Evolutionary conservation across 2,888 invertebrate genomes (phyloP).

Genomic region (Molorchus minor): DNA sequence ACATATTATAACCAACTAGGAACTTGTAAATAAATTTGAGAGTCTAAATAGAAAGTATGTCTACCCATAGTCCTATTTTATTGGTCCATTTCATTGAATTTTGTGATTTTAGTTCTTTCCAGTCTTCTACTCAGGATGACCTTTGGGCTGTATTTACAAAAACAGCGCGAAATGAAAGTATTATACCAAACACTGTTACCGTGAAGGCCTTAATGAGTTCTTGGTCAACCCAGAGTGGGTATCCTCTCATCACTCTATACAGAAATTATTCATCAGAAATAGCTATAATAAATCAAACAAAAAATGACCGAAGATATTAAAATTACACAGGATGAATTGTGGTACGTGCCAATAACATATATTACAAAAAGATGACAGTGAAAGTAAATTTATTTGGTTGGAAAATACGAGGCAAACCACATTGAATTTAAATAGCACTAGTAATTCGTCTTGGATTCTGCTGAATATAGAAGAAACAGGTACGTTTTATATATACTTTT

Average conservation of each 20-base stretch:
- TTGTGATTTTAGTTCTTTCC: conserved; percentile 64
- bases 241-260: conserved; percentile 70
- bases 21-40: too few species aligned
- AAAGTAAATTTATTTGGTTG: conserved; percentile 49
- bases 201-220: conserved; percentile 73
- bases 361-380: conserved; percentile 51
- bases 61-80: too few species aligned
- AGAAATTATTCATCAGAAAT: conserved; percentile 65
- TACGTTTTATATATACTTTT: conserved; percentile 45
- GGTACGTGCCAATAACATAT: conserved; percentile 72
- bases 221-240: conserved; percentile 78
- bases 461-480: conserved; percentile 71
- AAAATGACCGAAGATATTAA: conserved; percentile 52
- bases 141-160: conserved; percentile 70
- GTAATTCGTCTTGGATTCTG: conserved; percentile 65
- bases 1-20: too few species aligned
- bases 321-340: conserved; percentile 54
- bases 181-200: conserved; percentile 61
- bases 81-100: too few species aligned
- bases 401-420: conserved; percentile 48
- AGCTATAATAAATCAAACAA: conserved; percentile 65
- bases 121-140: conserved; percentile 72
- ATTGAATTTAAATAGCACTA: conserved; percentile 50
- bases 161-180: conserved; percentile 48
- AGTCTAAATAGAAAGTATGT: too few species aligned